Percentiles rank a stretch among this genome's conserved stretches.
phyloP scores from a whole-genome alignment of 2,113 vertebrate species.

The Rhadina sibilatrix region DNA sequence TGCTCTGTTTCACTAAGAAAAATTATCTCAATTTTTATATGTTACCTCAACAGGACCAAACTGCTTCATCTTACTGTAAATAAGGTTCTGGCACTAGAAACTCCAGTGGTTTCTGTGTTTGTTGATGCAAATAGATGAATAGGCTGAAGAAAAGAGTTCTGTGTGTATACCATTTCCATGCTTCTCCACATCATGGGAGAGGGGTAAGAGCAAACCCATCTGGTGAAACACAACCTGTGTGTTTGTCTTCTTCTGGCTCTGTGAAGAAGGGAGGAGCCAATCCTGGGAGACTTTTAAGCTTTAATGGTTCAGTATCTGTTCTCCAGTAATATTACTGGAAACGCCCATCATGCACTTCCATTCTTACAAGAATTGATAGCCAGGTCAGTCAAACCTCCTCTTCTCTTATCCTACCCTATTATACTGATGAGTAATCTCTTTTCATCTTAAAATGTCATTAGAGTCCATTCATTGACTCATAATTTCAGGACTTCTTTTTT shows the following conservation, averaged over 20 bases:
- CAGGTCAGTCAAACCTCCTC: background rate
- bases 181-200: background rate
- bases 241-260: background rate
- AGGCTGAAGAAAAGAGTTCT: background rate
- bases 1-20: background rate
- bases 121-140: background rate
- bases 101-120: background rate
- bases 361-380: background rate
- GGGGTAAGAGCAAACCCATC: background rate
- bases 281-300: background rate
- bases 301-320: background rate
- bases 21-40: fast-evolving
- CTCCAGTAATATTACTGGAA: background rate
- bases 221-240: background rate
- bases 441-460: background rate
- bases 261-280: background rate
- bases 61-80: background rate
- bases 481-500: background rate
- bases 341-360: background rate
- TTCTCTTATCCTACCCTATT: background rate
- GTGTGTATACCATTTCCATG: background rate
- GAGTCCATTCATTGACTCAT: background rate
- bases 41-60: background rate
- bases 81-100: background rate
- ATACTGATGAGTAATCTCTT: background rate